Evolutionary conservation across 2,888 invertebrate species (phyloP), one percentile per base, ranked within the genome.

Genomic region (Drepana falcataria): DNA sequence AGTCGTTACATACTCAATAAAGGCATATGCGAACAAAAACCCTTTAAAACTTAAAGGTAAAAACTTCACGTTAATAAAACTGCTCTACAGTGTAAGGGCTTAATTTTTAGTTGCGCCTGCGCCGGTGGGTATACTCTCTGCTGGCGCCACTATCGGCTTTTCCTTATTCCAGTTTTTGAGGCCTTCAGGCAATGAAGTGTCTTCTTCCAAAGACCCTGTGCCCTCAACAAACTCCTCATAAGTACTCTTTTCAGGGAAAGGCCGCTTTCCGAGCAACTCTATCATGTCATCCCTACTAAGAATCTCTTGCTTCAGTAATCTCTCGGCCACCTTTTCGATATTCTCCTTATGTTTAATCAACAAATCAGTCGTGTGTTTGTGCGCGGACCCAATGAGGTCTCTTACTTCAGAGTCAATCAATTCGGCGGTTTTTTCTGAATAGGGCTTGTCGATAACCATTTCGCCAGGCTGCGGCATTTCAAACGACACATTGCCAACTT

Each of bases 211-310:
- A 0, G 99, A 98, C 2, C 99, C 99, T 0, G 98, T 98, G 1
- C 98, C 98, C 86, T 98, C 99, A 0, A 99, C 99, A 85, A 99
- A 99, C 79, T 99, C 97, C 85, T 99, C 99, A 75, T 99, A 99
- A 6, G 99, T 99, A 9, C 99, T 98, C 91, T 99, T 99, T 85
- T 99, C 99, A 7, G 96, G 96, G 93, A 99, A 99, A 0, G 99
- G 99, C 66, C 99, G 92, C 35, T 94, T 93, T 0, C 99, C 99
- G 51, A 99, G 91, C 44, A 99, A 88, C 81, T 99, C 98, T 60
- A 99, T 96, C 98, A 99, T 98, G 78, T 99, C 99, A 51, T 98
- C 97, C 60, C 99, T 94, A 75, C 96, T 97, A 52, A 99, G 92
- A 65, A 99, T 95, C 90, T 99, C 99, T 77, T 98, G 96, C 75